Evolutionary conservation across 2,888 invertebrate genomes (phyloP).

Genomic region (Aradus depressus): DNA sequence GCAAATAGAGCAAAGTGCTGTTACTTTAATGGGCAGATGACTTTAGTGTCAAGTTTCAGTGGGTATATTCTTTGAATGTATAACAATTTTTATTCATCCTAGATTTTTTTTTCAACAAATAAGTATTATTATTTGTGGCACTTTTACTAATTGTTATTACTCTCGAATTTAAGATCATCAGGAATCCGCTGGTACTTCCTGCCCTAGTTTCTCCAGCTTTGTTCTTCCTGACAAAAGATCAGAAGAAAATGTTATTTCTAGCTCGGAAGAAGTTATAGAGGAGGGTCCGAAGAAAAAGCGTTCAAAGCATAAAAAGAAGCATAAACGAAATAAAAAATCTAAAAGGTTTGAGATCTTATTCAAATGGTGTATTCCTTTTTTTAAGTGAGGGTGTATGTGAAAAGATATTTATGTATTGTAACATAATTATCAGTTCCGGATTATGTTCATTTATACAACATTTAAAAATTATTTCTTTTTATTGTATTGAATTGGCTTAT

Average conservation of each 20-base stretch:
- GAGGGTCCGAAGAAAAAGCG: background rate
- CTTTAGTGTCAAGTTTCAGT: too few relatives aligned
- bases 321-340: background rate
- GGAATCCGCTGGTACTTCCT: conserved; percentile 3
- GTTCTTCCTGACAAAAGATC: background rate
- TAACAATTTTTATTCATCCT: too few relatives aligned
- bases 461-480: too few relatives aligned
- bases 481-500: too few relatives aligned
- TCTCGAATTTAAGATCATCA: background rate
- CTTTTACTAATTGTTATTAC: background rate
- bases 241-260: background rate
- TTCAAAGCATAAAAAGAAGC: background rate
- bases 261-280: background rate
- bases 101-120: background rate
- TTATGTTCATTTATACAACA: too few relatives aligned
- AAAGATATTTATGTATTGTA: too few relatives aligned
- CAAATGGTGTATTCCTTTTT: background rate
- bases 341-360: background rate
- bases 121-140: background rate
- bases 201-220: conserved; percentile 6
- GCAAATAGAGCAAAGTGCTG: too few relatives aligned
- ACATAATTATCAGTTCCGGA: too few relatives aligned
- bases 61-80: too few relatives aligned
- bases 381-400: background rate
- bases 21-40: too few relatives aligned